These are phyloP conservation scores for Zaprionus lineosus DNA, from an alignment of 2,888 invertebrate genomes.

Conservation along the genomic window DNA sequence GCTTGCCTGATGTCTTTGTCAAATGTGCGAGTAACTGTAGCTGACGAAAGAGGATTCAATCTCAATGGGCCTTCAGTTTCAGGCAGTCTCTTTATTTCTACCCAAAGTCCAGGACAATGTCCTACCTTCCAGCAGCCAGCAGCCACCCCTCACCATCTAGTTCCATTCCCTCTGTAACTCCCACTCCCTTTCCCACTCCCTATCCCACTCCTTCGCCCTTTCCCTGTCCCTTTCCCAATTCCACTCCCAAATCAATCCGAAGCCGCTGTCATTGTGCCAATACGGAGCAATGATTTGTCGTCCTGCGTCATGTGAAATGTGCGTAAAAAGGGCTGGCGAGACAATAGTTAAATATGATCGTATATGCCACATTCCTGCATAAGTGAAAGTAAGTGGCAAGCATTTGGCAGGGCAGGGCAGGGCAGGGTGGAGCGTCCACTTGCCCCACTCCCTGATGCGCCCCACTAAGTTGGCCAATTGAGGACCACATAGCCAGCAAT, in stretches of 20 bases:
- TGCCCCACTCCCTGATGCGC: constrained; percentile 4
- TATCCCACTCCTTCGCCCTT: too few species aligned
- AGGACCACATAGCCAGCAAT: constrained; percentile 17
- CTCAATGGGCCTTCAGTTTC: constrained; percentile 32
- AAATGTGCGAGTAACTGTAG: constrained; percentile 44
- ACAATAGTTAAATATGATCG: constrained; percentile 21
- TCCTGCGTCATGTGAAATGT: constrained; percentile 32
- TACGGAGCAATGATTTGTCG: constrained; percentile 42
- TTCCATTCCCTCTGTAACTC: too few species aligned
- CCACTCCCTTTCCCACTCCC: background rate
- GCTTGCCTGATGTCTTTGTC: constrained; percentile 59
- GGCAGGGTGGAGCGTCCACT: constrained; percentile 47
- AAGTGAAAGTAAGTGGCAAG: constrained; percentile 9
- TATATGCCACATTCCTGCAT: background rate
- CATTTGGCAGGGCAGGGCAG: constrained; percentile 14
- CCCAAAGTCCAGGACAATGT: background rate
- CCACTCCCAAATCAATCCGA: constrained; percentile 3
- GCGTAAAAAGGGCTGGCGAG: constrained; percentile 16
- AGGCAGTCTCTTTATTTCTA: too few species aligned
- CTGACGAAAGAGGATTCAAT: constrained; percentile 40
- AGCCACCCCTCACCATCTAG: background rate
- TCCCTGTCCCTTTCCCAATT: too few species aligned
- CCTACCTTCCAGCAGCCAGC: background rate
- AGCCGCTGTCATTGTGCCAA: constrained; percentile 3
- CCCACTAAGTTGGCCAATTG: constrained; percentile 19